Evolutionary conservation across 2,113 vertebrate genomes (phyloP).

Genomic region (Manacus vitellinus): DNA sequence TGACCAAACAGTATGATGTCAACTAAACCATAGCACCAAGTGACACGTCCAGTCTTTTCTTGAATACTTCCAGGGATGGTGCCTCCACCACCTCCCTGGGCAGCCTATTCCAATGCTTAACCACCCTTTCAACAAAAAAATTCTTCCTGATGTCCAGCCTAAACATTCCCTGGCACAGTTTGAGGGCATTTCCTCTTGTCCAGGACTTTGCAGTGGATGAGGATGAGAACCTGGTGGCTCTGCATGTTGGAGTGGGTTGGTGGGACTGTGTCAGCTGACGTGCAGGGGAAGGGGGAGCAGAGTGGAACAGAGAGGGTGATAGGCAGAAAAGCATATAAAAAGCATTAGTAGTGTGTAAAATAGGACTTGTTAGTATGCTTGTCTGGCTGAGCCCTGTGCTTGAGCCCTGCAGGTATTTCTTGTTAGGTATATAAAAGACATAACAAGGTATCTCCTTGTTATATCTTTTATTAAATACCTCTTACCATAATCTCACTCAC

Average conservation of each 20-base stretch:
- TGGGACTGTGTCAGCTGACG: not conserved
- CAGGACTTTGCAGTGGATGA: not conserved
- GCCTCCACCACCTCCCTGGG: not conserved
- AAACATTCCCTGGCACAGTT: not conserved
- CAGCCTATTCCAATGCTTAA: not conserved
- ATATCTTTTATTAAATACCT: not conserved
- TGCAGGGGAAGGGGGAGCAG: not conserved
- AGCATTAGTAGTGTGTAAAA: not conserved
- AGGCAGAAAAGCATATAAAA: not conserved
- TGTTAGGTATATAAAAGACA: too few relatives aligned
- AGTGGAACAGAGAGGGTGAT: fast-evolving
- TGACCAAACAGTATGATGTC: not conserved
- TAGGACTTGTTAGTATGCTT: not conserved
- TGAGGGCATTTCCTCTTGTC: not conserved
- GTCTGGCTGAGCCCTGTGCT: not conserved
- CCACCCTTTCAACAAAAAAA: not conserved
- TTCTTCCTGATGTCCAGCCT: not conserved
- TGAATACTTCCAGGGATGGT: not conserved
- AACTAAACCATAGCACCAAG: not conserved
- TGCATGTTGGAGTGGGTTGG: fast-evolving
- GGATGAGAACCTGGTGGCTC: not conserved
- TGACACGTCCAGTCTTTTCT: not conserved
- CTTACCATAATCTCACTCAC: not conserved
- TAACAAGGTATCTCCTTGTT: not conserved
- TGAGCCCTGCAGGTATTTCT: not conserved